These are phyloP conservation scores for Tricholaema leucomelas DNA, from an alignment of 2,113 vertebrate genomes.

Conservation along the genomic window DNA sequence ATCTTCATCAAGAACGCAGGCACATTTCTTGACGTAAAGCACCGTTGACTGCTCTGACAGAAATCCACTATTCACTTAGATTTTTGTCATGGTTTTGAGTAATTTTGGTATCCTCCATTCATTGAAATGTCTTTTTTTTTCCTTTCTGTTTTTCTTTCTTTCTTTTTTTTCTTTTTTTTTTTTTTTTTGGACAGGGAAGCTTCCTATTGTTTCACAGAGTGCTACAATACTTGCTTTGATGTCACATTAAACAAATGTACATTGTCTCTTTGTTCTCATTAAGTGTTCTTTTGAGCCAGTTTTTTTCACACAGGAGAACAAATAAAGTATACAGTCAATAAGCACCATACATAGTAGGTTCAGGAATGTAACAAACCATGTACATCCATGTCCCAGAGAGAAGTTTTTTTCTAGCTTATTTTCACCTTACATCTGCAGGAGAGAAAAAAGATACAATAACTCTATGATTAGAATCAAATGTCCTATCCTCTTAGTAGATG, in stretches of 20 bases:
- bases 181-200: slow-evolving; percentile 74
- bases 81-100: slow-evolving; percentile 54
- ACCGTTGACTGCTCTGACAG: slow-evolving; percentile 73
- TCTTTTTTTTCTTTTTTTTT: neutral
- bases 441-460: slow-evolving; percentile 58
- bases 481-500: slow-evolving; percentile 68
- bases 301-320: slow-evolving; percentile 79
- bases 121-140: slow-evolving; percentile 38
- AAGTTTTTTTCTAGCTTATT: slow-evolving; percentile 80
- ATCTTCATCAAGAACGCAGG: slow-evolving; percentile 70
- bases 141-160: slow-evolving; percentile 47
- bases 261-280: slow-evolving; percentile 84
- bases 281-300: slow-evolving; percentile 74
- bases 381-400: slow-evolving; percentile 84
- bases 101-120: slow-evolving; percentile 72
- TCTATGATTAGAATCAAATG: slow-evolving; percentile 56
- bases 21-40: slow-evolving; percentile 74
- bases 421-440: slow-evolving; percentile 96
- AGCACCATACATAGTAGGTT: slow-evolving; percentile 95
- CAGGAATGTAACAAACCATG: slow-evolving; percentile 85
- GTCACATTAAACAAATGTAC: slow-evolving; percentile 82
- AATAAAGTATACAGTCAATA: slow-evolving; percentile 80
- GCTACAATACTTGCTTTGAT: slow-evolving; percentile 84
- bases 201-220: slow-evolving; percentile 75
- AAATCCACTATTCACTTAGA: slow-evolving; percentile 58